A percentile compares a stretch with the other conserved stretches of the same genome.
These are phyloP conservation scores for Spilarctia lutea DNA, from an alignment of 2,888 invertebrate species.

Conservation along the genomic window DNA sequence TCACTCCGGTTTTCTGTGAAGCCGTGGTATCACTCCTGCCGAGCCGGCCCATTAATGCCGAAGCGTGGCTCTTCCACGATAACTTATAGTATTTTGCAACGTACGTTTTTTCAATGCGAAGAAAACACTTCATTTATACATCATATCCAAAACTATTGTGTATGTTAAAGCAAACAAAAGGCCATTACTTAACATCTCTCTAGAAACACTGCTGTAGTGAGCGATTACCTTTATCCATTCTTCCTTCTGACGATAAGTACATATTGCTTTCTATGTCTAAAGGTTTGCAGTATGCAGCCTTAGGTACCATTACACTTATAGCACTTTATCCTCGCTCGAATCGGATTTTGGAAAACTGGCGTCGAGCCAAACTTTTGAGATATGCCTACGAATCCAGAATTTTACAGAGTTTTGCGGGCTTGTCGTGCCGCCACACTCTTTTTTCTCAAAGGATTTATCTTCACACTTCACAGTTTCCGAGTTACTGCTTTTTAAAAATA, in stretches of 20 bases:
- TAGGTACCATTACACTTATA: constrained; percentile 5
- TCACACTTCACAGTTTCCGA: constrained; percentile 40
- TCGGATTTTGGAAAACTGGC: constrained; percentile 43
- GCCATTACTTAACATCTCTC: too few relatives aligned
- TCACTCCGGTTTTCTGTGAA: too few relatives aligned
- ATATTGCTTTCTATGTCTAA: background rate
- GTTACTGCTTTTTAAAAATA: constrained; percentile 27
- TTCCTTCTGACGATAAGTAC: background rate
- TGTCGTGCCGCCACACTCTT: constrained; percentile 34
- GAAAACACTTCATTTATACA: too few relatives aligned
- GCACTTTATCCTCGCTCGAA: constrained; percentile 7
- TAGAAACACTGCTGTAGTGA: background rate
- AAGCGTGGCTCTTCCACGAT: too few relatives aligned
- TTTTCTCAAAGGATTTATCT: constrained; percentile 50
- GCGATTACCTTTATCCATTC: background rate
- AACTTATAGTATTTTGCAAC: too few relatives aligned
- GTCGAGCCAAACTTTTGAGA: constrained; percentile 51
- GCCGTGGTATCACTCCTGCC: too few relatives aligned
- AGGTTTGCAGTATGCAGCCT: background rate
- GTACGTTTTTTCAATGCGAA: too few relatives aligned
- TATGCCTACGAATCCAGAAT: constrained; percentile 50
- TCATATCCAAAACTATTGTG: too few relatives aligned
- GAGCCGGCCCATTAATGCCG: too few relatives aligned
- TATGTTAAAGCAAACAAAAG: background rate
- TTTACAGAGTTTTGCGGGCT: constrained; percentile 49